Conservation (phyloP, 2,113 vertebrate species). For the Indri indri region DNA sequence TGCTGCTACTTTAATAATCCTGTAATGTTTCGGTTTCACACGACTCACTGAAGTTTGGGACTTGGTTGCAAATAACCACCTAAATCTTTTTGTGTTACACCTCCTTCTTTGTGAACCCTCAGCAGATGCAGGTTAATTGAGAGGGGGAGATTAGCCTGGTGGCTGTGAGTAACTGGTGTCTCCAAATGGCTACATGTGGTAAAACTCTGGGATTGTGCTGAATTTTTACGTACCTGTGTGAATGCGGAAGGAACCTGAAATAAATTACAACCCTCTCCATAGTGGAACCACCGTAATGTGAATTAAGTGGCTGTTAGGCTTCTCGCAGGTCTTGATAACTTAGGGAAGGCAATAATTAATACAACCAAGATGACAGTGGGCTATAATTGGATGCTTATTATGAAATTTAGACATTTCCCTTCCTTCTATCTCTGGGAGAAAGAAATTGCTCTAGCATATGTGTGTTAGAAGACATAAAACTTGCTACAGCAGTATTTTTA, state of each 20-base stretch:
- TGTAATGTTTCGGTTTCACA: neutral
- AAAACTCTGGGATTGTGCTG: neutral
- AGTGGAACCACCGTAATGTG: neutral
- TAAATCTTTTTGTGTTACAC: neutral
- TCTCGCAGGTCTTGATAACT: slow-evolving; percentile 1
- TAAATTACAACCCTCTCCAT: neutral
- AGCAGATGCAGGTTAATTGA: neutral
- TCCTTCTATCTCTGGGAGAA: slow-evolving; percentile 21
- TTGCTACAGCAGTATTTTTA: slow-evolving; percentile 69
- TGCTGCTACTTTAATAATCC: neutral
- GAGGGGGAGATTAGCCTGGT: neutral
- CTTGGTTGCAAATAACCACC: neutral
- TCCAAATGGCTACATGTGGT: slow-evolving; percentile 5
- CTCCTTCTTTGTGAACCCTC: neutral
- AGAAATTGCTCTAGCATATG: slow-evolving; percentile 58
- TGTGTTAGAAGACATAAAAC: slow-evolving; percentile 67
- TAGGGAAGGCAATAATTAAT: slow-evolving; percentile 66
- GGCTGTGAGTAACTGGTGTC: neutral
- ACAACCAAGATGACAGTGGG: slow-evolving; percentile 47
- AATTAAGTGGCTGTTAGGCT: slow-evolving; percentile 38
- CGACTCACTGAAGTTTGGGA: neutral
- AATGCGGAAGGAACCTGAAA: slow-evolving; percentile 41
- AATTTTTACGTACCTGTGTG: slow-evolving; percentile 20
- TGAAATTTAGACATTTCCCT: slow-evolving; percentile 42
- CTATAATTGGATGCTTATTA: slow-evolving; percentile 48